Conservation (phyloP, 2,888 invertebrate species). For the Anoplius nigerrimus region DNA sequence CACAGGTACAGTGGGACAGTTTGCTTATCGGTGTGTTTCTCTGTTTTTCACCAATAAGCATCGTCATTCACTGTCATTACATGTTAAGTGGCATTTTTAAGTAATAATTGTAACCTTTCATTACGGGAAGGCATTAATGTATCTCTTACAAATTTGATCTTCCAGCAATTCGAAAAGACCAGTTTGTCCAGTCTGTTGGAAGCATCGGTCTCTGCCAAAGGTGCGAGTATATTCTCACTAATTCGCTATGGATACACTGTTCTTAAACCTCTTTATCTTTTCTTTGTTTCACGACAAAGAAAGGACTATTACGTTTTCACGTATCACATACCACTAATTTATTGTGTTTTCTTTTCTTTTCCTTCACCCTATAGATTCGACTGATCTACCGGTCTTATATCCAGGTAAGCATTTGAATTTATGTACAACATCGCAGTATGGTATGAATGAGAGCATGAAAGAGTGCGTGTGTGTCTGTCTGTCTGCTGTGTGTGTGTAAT, state of each 20-base stretch:
- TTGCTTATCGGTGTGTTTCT: too few species aligned
- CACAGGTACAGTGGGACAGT: not conserved
- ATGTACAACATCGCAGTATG: conserved; percentile 19
- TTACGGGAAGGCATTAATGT: conserved; percentile 33
- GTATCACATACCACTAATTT: conserved; percentile 19
- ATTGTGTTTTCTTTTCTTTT: conserved; percentile 31
- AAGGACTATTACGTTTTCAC: conserved; percentile 1
- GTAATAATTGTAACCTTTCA: not conserved
- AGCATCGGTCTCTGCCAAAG: conserved; percentile 73
- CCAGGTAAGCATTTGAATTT: conserved; percentile 67
- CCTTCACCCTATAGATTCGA: conserved; percentile 60
- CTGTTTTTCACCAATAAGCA: too few species aligned
- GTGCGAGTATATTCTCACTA: conserved; percentile 58
- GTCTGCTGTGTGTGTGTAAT: not conserved
- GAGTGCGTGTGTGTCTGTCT: too few species aligned
- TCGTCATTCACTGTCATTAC: conserved; percentile 6
- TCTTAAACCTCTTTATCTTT: conserved; percentile 9
- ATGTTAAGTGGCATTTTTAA: conserved; percentile 17
- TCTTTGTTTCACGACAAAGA: conserved; percentile 16
- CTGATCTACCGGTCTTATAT: conserved; percentile 64
- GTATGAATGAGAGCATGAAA: too few species aligned
- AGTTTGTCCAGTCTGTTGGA: conserved; percentile 74
- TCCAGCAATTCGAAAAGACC: conserved; percentile 72
- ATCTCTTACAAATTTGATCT: conserved; percentile 47
- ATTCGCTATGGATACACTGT: conserved; percentile 12